These are phyloP conservation scores for Glossosoma conforme DNA, from an alignment of 1,140 invertebrate species.

Conservation along the genomic window DNA sequence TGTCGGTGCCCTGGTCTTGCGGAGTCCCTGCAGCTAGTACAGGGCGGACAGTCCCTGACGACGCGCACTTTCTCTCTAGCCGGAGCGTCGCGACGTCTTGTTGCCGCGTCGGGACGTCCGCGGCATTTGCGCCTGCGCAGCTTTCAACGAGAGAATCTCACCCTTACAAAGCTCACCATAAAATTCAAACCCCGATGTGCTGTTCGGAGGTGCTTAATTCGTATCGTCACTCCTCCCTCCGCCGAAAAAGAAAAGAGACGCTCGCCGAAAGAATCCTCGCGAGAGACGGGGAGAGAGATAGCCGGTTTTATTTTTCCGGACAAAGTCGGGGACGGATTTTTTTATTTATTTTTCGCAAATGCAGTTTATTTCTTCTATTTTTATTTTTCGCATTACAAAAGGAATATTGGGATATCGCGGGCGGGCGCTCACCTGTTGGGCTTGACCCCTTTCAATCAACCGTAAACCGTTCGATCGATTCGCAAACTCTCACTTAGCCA, in stretches of 20 bases:
- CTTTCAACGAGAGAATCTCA: background rate
- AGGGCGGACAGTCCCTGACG: conserved; percentile 18
- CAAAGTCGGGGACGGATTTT: conserved; percentile 30
- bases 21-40: no score
- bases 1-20: background rate
- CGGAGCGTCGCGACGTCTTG: conserved; percentile 27
- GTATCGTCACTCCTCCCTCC: background rate
- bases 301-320: conserved; percentile 27
- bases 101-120: conserved; percentile 14
- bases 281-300: conserved; percentile 18
- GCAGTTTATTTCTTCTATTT: conserved; percentile 23
- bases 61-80: conserved; percentile 22
- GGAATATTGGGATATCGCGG: conserved; percentile 23
- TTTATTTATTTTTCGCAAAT: conserved; percentile 14
- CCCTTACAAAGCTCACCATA: background rate
- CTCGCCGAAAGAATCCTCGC: conserved; percentile 14
- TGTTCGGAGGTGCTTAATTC: background rate
- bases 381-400: conserved; percentile 25
- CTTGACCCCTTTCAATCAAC: conserved; percentile 32
- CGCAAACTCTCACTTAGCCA: conserved; percentile 14
- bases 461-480: conserved; percentile 28
- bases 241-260: conserved; percentile 25
- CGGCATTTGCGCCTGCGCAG: conserved; percentile 18
- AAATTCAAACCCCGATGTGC: background rate
- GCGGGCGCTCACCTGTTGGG: conserved; percentile 27